Conservation (phyloP, 2,888 invertebrate genomes). For the Cephus nigrinus region DNA sequence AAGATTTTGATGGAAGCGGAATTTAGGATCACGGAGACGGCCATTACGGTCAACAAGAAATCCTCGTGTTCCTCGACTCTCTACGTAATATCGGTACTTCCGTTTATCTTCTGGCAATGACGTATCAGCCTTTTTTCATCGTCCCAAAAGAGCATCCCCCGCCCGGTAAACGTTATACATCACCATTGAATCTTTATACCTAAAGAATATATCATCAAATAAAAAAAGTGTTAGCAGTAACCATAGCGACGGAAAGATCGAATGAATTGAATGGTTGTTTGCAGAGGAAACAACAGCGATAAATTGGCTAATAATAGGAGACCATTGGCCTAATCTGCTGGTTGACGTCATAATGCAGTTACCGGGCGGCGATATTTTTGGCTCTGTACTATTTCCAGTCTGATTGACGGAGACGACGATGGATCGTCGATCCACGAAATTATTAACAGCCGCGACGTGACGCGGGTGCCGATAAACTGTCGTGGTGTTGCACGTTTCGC, state of each 20-base stretch:
- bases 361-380: conserved; percentile 40
- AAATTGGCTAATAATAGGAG: conserved; percentile 48
- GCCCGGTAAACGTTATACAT: not conserved
- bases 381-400: conserved; percentile 33
- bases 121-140: not conserved
- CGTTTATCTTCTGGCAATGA: not conserved
- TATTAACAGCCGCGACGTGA: conserved; percentile 14
- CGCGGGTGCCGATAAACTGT: not conserved
- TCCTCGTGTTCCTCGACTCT: not conserved
- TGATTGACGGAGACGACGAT: conserved; percentile 18
- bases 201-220: not conserved
- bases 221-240: not conserved
- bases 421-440: conserved; percentile 15
- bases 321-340: conserved; percentile 42
- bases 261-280: conserved; percentile 30
- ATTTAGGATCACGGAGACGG: not conserved
- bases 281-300: conserved; percentile 35
- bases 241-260: conserved; percentile 4
- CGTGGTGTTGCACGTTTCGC: not conserved
- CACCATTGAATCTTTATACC: not conserved
- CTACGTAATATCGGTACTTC: not conserved
- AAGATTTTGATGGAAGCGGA: not conserved
- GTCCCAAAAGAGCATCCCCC: too few relatives aligned
- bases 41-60: not conserved
- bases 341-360: conserved; percentile 47